Evolutionary conservation across 2,113 vertebrate species (phyloP), one percentile per base, ranked within the genome.

Genomic region (Campylomormyrus tamandua): DNA sequence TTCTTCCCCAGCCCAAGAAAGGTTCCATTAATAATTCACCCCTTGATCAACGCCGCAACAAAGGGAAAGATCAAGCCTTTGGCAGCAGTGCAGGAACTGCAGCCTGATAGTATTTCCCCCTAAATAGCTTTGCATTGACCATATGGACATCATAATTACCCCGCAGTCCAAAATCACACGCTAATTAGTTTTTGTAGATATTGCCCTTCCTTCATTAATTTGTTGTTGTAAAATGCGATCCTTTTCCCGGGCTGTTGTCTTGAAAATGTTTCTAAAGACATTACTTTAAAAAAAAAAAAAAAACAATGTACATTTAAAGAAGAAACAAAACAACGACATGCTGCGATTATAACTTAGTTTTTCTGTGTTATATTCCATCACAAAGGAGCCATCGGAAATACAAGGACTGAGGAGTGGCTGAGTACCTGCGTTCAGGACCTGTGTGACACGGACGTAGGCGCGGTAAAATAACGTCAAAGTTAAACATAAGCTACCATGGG

Each of bases 21-120:
- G 93, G 91, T 89, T 91, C 87, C 91, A 95, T 97, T 92, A 97
- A 97, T 97, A 96, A 97, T 97, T 97, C 95, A 97, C 92, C 89
- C 92, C 90, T 92, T 94, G 94, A 96, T 97, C 94, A 94, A 91
- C 93, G 50, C 90, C 31, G 89, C 88, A 92, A 95, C 94, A 95
- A 96, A 90, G 93, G 89, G 89, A 93, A 93, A 93, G 95, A 95
- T 95, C 94, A 95, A 93, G 95, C 94, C 94, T 94, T 93, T 95
- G 95, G 95, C 93, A 93, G 92, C 91, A 89, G 66, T 91, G 92
- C 91, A 92, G 91, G 92, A 87, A 83, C 90, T 90, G 52, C 87
- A 84, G 87, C 91, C 93, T 93, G 92, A 93, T 93, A 91, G 89
- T 90, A 92, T 96, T 95, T 93, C 94, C 91, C 87, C 91, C 89